Evolutionary conservation across 2,797 vertebrate genomes (phyloP), one percentile per base, ranked within the genome.

Genomic region (Chrysocyon brachyurus): DNA sequence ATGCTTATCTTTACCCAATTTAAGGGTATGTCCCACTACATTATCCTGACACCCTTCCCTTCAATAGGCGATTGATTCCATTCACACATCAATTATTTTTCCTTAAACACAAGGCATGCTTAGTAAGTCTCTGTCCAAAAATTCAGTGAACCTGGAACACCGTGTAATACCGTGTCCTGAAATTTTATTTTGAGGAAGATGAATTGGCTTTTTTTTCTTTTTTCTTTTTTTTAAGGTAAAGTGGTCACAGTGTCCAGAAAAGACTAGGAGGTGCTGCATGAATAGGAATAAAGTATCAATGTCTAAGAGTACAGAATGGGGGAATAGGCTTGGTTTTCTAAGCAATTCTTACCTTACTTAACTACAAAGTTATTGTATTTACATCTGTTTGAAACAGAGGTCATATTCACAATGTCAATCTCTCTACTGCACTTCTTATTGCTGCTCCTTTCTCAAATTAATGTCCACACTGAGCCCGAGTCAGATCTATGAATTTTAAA

Each of bases 71-170:
- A 96, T 28, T 90, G 79, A 92, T 77, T 88, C 61, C 57, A 96
- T 83, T 95, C 73, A 94, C 61, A 93, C 36, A 88, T 68, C 63
- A 84, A 78, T 88, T 87, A 94, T 70, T 70, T 92, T 94, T 78
- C 49, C 33, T 92, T 94, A 87, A 95, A 92, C 81, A 95, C 22
- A 97, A 84, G 92, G 49, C 24, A 94, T 96, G 54, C 73, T 96
- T 83, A 79, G 56, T 40, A 93, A 75, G 31, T 90, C 54, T 81
- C 22, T 92, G 72, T 87, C 95, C 66, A 96, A 90, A 95, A 94
- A 90, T 28, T 95, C 73, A 95, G 68, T 78, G 36, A 91, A 87
- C 81, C 78, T 91, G 46, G 73, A 24, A 94, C 3, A 87, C 24
- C 64, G 33, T 96, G 46, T 83, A 88, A 64, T 75, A 81, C 59